Evolutionary conservation across 2,113 vertebrate species (phyloP), one percentile per base, ranked within the genome.

Genomic region (Lampris incognitus): DNA sequence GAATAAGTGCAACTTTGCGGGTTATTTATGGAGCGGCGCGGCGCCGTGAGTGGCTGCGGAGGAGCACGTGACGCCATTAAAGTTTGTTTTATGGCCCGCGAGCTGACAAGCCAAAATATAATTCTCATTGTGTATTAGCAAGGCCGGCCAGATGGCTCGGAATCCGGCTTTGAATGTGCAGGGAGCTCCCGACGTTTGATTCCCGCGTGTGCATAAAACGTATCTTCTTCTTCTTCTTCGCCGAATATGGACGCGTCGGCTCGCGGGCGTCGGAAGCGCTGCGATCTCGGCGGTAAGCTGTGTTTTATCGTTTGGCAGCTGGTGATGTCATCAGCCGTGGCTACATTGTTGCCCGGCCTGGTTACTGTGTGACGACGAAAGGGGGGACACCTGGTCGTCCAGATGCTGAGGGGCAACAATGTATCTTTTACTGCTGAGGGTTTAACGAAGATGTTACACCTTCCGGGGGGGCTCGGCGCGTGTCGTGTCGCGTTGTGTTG

Each of bases 91-190:
- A 99, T 99, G 97, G 95, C 96, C 96, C 92, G 95, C 95, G 97
- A 98, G 96, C 98, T 99, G 98, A 98, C 97, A 98, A 98, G 97
- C 96, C 97, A 98, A 99, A 99, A 99, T 98, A 99, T 98, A 99
- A 99, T 99, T 98, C 97, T 97, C 97, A 98, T 97, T 97, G 97
- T 99, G 97, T 98, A 99, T 98, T 97, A 98, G 97, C 96, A 95
- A 95, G 95, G 93, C 94, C 95, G 95, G 96, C 95, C 97, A 98
- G 97, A 98, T 97, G 96, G 95, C 95, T 94, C 93, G 92, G 94
- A 95, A 96, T 95, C 91, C 95, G 94, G 94, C 88, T 94, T 93
- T 94, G 94, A 81, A 93, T 85, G 86, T 94, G 95, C 94, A 91
- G 91, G 91, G 81, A 95, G 94, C 93, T 90, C 24, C 24, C 24